Evolutionary conservation across 2,888 invertebrate genomes (phyloP), one percentile per base, ranked within the genome.

Genomic region (Odontocerum albicorne): DNA sequence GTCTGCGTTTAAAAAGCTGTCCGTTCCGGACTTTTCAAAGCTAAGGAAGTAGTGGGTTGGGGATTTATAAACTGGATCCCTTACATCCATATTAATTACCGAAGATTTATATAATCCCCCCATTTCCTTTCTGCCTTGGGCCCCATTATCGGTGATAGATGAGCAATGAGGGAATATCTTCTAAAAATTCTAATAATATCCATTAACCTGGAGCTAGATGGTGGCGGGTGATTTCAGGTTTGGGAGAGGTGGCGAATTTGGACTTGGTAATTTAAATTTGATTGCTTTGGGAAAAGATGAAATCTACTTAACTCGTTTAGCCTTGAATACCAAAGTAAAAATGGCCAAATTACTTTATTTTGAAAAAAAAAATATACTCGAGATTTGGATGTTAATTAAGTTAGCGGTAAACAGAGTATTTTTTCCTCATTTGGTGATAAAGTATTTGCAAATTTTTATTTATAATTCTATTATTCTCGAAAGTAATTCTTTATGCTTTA

Each of bases 11-110:
- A 45, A 55, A 55, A 55, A 50, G 49, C 52, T 39, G 21, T 39
- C 36, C 33, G 36, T 22, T 31, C 38, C n/a, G n/a, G n/a, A n/a
- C n/a, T n/a, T n/a, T n/a, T n/a, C n/a, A n/a, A n/a, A n/a, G 20
- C 17, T 16, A 12, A 46, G 38, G 38, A 17, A 39, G 53, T 45
- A 36, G 31, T 36, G 17, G 46, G 39, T 36, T 12, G 27, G 33
- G 39, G 55, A 50, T 50, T 49, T 47, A 58, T 55, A 46, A 33
- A 35, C 49, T 51, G 53, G 45, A 49, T 49, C 59, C 59, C 53
- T 56, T 56, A 56, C 59, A 59, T 59, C 59, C 56, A 59, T 56
- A 59, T 59, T 59, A 59, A 59, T 59, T 59, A 59, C 59, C 15
- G 47, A 53, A 59, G 59, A 59, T 59, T 59, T 56, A 59, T 59